Conservation (phyloP, 2,113 vertebrate genomes). For the Scortum barcoo region DNA sequence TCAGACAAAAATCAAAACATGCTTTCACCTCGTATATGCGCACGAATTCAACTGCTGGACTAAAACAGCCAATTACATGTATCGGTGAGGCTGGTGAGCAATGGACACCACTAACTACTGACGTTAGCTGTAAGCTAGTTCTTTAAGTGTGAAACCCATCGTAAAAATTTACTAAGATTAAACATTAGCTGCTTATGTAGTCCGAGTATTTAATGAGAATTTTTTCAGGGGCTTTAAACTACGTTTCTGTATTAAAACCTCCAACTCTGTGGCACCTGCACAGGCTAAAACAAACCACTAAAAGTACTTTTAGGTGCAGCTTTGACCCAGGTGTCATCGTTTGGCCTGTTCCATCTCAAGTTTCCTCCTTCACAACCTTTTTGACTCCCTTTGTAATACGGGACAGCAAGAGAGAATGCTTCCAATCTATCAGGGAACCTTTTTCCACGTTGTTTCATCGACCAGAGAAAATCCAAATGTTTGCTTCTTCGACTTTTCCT, state of each 20-base stretch:
- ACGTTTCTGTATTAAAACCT: not conserved
- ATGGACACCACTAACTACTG: no score
- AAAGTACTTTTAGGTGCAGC: constrained; percentile 24
- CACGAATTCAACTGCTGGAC: no score
- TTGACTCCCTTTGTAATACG: constrained; percentile 55
- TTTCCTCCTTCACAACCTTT: constrained; percentile 51
- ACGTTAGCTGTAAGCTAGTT: not conserved
- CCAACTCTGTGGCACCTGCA: not conserved
- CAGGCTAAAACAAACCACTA: constrained; percentile 36
- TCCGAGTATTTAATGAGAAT: not conserved
- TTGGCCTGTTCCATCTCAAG: constrained; percentile 25
- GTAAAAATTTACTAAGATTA: not conserved
- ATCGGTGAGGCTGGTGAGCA: no score
- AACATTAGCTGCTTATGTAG: not conserved
- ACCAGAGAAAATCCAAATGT: constrained; percentile 63
- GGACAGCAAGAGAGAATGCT: constrained; percentile 57
- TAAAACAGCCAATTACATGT: not conserved
- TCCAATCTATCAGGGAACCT: constrained; percentile 74
- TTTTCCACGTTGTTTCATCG: constrained; percentile 59
- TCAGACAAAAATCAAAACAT: no score
- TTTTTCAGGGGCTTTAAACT: constrained; percentile 26
- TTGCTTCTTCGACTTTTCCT: constrained; percentile 53
- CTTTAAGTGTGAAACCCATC: not conserved
- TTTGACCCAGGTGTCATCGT: constrained; percentile 35
- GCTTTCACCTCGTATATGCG: no score